Percentiles rank a stretch among this genome's conserved stretches.
Conservation (phyloP, 2,797 vertebrate genomes). For the Oreonectes daqikongensis region DNA sequence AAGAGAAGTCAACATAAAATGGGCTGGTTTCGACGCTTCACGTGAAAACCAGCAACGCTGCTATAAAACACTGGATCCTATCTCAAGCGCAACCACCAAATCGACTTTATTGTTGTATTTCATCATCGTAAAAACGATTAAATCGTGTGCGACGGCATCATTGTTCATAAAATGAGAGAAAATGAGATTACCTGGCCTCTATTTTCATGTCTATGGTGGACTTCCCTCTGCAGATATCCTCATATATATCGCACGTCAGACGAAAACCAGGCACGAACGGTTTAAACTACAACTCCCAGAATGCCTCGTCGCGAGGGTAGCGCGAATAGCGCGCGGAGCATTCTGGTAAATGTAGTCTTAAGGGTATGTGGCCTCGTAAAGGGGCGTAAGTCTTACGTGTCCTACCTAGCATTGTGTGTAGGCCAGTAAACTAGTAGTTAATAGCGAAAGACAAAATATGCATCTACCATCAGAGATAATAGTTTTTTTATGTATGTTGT, state of each 20-base stretch:
- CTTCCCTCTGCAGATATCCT: constrained; percentile 73
- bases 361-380: background rate
- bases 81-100: constrained; percentile 58
- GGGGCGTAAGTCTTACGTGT: constrained; percentile 14
- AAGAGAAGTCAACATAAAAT: background rate
- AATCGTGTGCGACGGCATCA: background rate
- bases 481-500: no score
- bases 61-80: constrained; percentile 21
- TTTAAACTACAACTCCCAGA: constrained; percentile 72
- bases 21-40: background rate
- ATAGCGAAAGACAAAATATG: no score
- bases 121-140: background rate
- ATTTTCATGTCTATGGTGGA: constrained; percentile 75
- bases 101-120: background rate
- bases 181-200: constrained; percentile 75
- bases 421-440: no score
- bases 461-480: no score
- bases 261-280: constrained; percentile 65
- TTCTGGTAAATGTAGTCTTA: constrained; percentile 58
- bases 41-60: constrained; percentile 24
- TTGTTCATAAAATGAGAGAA: constrained; percentile 4
- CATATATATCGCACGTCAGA: constrained; percentile 60
- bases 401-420: background rate
- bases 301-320: background rate
- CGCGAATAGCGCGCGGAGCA: constrained; percentile 24